Base-by-base conservation (phyloP, 2,113 vertebrate genomes). In the Lonchura striata region DNA sequence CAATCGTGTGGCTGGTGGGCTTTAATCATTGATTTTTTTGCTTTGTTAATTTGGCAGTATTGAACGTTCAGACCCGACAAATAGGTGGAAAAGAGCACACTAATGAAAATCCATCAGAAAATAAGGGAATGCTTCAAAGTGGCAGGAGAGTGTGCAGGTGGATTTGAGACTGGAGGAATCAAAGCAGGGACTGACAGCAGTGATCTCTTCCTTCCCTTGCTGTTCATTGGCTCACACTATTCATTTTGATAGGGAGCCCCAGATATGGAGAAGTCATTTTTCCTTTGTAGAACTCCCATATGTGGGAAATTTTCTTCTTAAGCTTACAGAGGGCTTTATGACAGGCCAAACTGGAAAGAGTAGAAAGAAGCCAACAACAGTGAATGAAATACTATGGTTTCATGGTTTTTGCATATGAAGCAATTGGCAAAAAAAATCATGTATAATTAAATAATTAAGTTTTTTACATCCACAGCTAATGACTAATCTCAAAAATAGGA, bases 31-130 rank as follows among this genome's bases (percentile, higher is more conserved):
- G 75, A 72, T 89, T 89, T 91, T 91, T 91, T 72, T 89, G 59
- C 76, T 71, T 69, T 65, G 71, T 72, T 93, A 91, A 91, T 94
- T 87, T 82, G 66, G 37, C 89, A 46, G 39, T 39, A 66, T 35
- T 72, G 91, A 91, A 19, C 3, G 0, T 59, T 77, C 63, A 25
- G 33, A 53, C 37, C 42, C 0, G 0, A 61, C 31, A 82, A 31
- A 76, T 10, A 14, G 0, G 4, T 61, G 56, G 49, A 23, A 78
- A 83, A 70, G 78, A 82, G 47, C n/a, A 22, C 42, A 2, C 37
- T 49, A 24, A 20, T 37, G 66, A 72, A 86, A 91, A 94, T 59
- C 75, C 49, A 41, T 54, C 66, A 74, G 66, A 21, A 86, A 75
- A 21, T 15, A 61, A 53, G 82, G 12, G 70, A 60, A 41, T 27